Base-by-base conservation (phyloP, 2,888 invertebrate genomes). In the Sialis fuliginosa region DNA sequence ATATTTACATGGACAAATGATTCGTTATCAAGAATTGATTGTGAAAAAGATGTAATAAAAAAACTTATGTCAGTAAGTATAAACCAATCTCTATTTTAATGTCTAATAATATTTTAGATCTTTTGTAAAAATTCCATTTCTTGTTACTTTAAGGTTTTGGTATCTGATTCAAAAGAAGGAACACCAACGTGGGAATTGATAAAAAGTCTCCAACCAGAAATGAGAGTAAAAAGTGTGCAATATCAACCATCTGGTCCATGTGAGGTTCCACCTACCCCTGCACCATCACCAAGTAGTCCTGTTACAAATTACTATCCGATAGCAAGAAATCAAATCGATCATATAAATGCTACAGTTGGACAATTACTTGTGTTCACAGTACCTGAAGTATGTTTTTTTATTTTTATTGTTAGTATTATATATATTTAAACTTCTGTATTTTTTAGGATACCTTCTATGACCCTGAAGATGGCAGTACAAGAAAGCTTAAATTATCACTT, bases 1-100 rank as follows among this genome's bases (percentile, higher is more conserved):
- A 77, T 77, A 55, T 86, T 76, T 60, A 81, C 77, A 33, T 89
- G 87, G 87, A 82, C 88, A 12, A 93, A 93, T 59, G 89, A 88
- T 54, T 83, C 86, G 6, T 61, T 92, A 54, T 80, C 86, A 0
- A 80, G 81, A 44, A 78, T 77, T 55, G 74, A 74, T 41, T 93
- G 92, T 55, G 88, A 90, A 0, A 79, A 76, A 54, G 72, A 74
- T 45, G 80, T 83, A 56, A 79, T 92, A 32, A 74, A 76, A 45
- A 66, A 74, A 53, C 63, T 88, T 35, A 74, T 76, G 63, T 72
- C 72, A 67, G 82, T 81, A 58, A 62, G 65, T 60, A 34, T 34
- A 40, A 39, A 6, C n/a, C 13, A 12, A 39, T 6, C 6, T 39
- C 13, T 5, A 4, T 8, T 35, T 9, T 8, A n/a, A n/a, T 35